phyloP scores from a whole-genome alignment of 2,888 invertebrate genomes.

The Pegoplata infirma region DNA sequence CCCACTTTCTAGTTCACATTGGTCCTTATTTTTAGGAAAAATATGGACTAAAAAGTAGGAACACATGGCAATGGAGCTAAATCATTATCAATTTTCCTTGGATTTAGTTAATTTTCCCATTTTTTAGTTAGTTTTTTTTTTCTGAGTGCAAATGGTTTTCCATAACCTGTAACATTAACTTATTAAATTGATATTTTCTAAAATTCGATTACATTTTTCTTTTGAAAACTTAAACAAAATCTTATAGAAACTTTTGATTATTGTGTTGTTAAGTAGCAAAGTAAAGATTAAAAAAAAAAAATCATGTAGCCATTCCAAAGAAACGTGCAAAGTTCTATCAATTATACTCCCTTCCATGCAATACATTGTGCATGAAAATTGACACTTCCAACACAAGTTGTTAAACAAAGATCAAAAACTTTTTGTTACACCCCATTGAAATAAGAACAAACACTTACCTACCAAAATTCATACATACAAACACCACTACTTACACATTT shows the following conservation, averaged over 20 bases:
- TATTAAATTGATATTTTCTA: no score
- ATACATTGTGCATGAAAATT: background rate
- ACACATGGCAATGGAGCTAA: no score
- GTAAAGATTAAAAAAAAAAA: background rate
- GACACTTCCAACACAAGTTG: background rate
- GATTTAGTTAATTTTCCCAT: no score
- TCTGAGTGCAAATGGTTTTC: no score
- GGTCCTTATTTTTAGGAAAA: no score
- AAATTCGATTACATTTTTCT: no score
- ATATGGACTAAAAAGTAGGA: no score
- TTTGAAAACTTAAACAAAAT: no score
- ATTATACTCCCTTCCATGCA: background rate
- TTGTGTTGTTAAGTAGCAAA: background rate
- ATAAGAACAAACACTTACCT: background rate
- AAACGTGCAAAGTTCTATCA: background rate
- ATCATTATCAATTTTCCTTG: no score
- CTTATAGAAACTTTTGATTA: background rate
- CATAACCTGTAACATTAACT: no score
- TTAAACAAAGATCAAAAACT: slow-evolving; percentile 2
- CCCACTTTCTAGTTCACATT: no score
- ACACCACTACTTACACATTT: background rate
- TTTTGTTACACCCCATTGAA: background rate
- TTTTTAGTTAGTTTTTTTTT: no score
- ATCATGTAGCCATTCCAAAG: background rate
- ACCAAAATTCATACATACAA: background rate